phyloP scores from a whole-genome alignment of 1,140 invertebrate genomes.

The Battus philenor region DNA sequence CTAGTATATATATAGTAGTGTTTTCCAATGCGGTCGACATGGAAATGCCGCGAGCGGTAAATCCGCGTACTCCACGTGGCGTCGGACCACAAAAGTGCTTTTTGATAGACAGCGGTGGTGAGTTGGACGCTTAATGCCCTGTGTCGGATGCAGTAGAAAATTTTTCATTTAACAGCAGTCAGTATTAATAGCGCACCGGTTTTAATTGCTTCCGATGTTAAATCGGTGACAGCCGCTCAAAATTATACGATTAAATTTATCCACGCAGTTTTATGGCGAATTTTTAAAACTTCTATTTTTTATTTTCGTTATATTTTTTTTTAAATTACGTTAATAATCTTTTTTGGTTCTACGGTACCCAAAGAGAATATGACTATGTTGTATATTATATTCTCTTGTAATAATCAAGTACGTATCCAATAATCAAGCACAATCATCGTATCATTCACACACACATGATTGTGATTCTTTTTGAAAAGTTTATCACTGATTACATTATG shows the following conservation, averaged over 20 bases:
- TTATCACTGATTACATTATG: too few species aligned
- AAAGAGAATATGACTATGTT: too few species aligned
- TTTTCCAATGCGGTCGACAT: constrained; percentile 38
- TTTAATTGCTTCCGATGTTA: constrained; percentile 1
- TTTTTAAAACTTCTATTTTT: too few species aligned
- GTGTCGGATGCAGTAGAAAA: constrained; percentile 37
- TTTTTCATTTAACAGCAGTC: constrained; percentile 32
- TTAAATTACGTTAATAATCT: too few species aligned
- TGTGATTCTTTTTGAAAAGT: too few species aligned
- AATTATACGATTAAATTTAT: not conserved
- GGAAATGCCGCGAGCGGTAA: constrained; percentile 46
- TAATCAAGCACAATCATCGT: too few species aligned
- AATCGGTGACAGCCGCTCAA: not conserved
- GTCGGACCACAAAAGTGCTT: constrained; percentile 50
- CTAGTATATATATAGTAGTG: constrained; percentile 9
- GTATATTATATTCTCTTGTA: too few species aligned
- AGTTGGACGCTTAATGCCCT: constrained; percentile 30
- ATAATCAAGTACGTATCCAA: too few species aligned
- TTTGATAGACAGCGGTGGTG: constrained; percentile 49
- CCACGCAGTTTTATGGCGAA: too few species aligned
- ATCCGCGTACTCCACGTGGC: constrained; percentile 45
- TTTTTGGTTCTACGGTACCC: too few species aligned
- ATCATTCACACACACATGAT: too few species aligned
- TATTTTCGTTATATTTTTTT: too few species aligned
- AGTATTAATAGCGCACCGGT: not conserved